Conservation (phyloP, 2,888 invertebrate genomes). For the Cryptus armator region DNA sequence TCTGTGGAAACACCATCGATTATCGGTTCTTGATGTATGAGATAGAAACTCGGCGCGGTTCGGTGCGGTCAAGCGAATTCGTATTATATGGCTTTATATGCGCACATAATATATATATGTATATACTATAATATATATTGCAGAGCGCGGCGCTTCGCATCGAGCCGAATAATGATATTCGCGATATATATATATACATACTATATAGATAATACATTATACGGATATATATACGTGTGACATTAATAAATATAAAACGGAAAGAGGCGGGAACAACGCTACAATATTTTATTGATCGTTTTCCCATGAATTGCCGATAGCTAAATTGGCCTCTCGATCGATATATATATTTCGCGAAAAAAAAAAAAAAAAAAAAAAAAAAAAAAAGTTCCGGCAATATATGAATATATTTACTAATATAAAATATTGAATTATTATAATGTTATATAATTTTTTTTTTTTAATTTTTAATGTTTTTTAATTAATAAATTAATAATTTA, state of each 20-base stretch:
- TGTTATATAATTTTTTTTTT: not conserved
- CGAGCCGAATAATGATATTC: constrained; percentile 47
- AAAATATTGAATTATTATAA: not conserved
- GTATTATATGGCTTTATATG: constrained; percentile 4
- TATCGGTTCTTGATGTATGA: constrained; percentile 66
- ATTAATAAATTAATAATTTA: constrained; percentile 1
- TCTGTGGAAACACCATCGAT: constrained; percentile 86
- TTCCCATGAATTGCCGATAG: constrained; percentile 20
- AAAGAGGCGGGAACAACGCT: not conserved
- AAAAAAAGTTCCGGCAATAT: not conserved
- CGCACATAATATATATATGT: constrained; percentile 4
- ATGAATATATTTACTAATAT: not conserved
- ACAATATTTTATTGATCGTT: constrained; percentile 31
- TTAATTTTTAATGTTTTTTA: constrained; percentile 38
- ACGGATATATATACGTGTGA: not conserved
- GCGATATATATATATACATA: constrained; percentile 18
- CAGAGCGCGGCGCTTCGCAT: constrained; percentile 11
- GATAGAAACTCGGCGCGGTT: constrained; percentile 24
- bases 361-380: constrained; percentile 21
- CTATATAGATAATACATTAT: not conserved
- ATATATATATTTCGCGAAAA: constrained; percentile 6
- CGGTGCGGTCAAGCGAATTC: constrained; percentile 41
- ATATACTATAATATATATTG: constrained; percentile 33
- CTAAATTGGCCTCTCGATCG: constrained; percentile 29
- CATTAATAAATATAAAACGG: constrained; percentile 42